Evolutionary conservation across 2,888 invertebrate species (phyloP).

Genomic region (Apoda limacodes): DNA sequence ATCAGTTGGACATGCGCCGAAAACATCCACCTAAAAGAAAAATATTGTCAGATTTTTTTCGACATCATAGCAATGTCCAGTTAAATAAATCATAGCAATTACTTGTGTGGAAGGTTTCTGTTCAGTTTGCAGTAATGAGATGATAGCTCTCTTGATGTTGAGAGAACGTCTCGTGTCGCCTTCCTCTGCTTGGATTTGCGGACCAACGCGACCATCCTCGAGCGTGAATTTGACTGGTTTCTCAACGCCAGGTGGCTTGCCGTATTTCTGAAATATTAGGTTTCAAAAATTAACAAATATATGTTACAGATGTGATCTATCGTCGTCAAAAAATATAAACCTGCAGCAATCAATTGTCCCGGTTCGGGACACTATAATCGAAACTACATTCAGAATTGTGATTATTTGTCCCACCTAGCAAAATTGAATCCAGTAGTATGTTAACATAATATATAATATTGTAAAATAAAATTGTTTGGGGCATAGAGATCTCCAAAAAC

Average conservation of each 20-base stretch:
- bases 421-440: too few relatives aligned
- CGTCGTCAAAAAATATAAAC: too few relatives aligned
- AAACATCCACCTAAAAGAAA: conserved; percentile 75
- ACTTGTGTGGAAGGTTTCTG: conserved; percentile 59
- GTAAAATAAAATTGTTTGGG: too few relatives aligned
- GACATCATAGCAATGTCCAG: not conserved
- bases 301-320: too few relatives aligned
- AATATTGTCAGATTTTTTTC: too few relatives aligned
- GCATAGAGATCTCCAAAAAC: too few relatives aligned
- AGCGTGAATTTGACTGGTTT: conserved; percentile 81
- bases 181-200: conserved; percentile 79
- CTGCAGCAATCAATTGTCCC: too few relatives aligned
- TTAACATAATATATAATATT: too few relatives aligned
- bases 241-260: conserved; percentile 71
- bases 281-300: not conserved
- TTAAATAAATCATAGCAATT: conserved; percentile 11
- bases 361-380: too few relatives aligned
- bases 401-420: too few relatives aligned
- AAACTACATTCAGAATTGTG: too few relatives aligned
- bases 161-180: conserved; percentile 83
- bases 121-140: conserved; percentile 82
- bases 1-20: conserved; percentile 86
- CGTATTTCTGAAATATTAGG: conserved; percentile 42
- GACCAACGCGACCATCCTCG: conserved; percentile 80
- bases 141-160: conserved; percentile 91